phyloP scores from a whole-genome alignment of 1,140 invertebrate species.

The Neelides sp. region DNA sequence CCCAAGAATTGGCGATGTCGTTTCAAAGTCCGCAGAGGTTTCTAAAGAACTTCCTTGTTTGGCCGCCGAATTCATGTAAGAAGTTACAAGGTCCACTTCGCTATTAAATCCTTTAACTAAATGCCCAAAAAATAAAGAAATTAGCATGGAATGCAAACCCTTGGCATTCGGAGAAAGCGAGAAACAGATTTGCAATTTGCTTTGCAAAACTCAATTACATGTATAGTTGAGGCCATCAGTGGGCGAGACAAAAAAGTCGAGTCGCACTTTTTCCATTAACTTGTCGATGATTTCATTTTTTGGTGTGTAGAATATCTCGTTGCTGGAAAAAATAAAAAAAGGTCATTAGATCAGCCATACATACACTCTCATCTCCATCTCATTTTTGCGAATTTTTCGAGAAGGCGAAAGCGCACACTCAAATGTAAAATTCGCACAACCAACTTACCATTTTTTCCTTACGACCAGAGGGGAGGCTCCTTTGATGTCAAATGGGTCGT shows the following conservation, averaged over 20 bases:
- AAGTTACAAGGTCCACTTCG: constrained; percentile 15
- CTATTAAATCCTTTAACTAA: constrained; percentile 23
- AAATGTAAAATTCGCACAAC: constrained; percentile 30
- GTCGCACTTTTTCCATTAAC: constrained; percentile 24
- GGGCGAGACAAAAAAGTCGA: constrained; percentile 19
- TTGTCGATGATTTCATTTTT: constrained; percentile 16
- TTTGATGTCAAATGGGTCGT: constrained; percentile 21
- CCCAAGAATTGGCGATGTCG: constrained; percentile 18
- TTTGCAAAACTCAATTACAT: constrained; percentile 19
- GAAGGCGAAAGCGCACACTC: constrained; percentile 31
- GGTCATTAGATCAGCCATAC: neutral
- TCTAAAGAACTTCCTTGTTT: neutral
- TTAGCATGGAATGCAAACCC: constrained; percentile 1
- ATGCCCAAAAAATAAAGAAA: neutral
- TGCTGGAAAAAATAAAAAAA: constrained; percentile 16
- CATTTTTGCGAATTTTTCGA: constrained; percentile 34
- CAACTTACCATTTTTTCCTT: constrained; percentile 33
- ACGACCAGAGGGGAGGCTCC: constrained; percentile 33
- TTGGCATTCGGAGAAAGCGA: neutral
- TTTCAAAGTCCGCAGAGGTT: neutral
- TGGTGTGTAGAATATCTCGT: constrained; percentile 28
- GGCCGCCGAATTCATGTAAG: constrained; percentile 11
- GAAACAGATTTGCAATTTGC: neutral
- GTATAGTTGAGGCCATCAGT: constrained; percentile 14
- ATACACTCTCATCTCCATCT: constrained; percentile 34